Evolutionary conservation across 1,140 invertebrate genomes (phyloP).

Genomic region (Protaetia brevitarsis): DNA sequence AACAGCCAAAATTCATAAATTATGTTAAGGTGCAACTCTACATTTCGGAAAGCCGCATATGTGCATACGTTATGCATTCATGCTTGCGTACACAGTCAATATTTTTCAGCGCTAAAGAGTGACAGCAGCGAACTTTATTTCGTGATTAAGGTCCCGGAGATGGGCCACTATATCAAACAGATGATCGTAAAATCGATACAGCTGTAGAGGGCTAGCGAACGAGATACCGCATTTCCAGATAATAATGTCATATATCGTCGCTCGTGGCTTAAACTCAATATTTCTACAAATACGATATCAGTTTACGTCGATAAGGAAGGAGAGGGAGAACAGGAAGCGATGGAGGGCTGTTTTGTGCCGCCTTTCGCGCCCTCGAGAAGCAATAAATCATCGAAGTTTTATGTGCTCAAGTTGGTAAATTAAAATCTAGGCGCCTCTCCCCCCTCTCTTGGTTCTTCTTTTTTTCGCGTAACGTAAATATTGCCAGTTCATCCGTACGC

Average conservation of each 20-base stretch:
- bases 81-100: no score
- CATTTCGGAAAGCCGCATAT: no score
- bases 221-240: conserved; percentile 12
- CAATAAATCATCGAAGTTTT: conserved; percentile 17
- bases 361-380: neutral
- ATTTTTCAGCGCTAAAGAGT: neutral
- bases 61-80: no score
- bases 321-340: neutral
- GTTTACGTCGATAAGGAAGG: neutral
- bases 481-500: neutral
- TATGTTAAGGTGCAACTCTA: no score
- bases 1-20: no score
- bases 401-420: conserved; percentile 18
- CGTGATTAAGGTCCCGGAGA: neutral
- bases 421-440: neutral
- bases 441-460: neutral
- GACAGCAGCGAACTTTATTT: neutral
- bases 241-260: conserved; percentile 16
- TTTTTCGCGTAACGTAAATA: neutral
- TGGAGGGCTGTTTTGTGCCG: neutral
- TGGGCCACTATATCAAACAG: neutral
- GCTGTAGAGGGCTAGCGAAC: neutral
- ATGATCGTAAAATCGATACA: conserved; percentile 13
- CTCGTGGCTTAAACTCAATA: conserved; percentile 14
- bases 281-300: conserved; percentile 16